These are phyloP conservation scores for Pandemis cinnamomeana DNA, from an alignment of 2,888 invertebrate species.

Conservation along the genomic window DNA sequence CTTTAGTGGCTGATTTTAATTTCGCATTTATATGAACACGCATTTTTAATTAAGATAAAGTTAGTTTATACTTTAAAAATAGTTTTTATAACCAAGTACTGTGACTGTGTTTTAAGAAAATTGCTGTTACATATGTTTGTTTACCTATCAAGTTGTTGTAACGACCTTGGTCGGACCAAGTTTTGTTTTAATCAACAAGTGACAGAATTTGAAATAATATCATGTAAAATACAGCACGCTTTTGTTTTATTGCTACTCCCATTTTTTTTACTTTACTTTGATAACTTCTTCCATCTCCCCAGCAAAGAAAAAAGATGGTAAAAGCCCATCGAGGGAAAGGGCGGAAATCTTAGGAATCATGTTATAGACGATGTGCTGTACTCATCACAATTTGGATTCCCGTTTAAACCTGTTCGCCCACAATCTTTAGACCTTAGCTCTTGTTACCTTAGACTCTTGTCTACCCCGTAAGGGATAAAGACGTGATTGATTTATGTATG, in stretches of 20 bases:
- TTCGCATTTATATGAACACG: conserved; percentile 37
- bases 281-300: too few species aligned
- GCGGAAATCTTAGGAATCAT: too few species aligned
- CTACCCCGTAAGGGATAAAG: too few species aligned
- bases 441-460: too few species aligned
- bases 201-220: conserved; percentile 77
- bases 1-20: conserved; percentile 24
- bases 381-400: too few species aligned
- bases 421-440: too few species aligned
- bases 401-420: too few species aligned
- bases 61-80: conserved; percentile 35
- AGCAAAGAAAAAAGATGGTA: too few species aligned
- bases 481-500: too few species aligned
- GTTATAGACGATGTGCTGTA: too few species aligned
- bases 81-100: conserved; percentile 36
- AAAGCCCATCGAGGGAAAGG: too few species aligned
- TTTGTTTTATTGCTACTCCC: conserved; percentile 55
- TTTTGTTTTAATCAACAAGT: conserved; percentile 73
- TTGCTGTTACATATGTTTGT: conserved; percentile 50
- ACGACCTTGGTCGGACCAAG: conserved; percentile 76
- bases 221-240: conserved; percentile 72
- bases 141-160: conserved; percentile 65
- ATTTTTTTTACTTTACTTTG: neutral
- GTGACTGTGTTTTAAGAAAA: conserved; percentile 52
- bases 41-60: conserved; percentile 30